phyloP scores from a whole-genome alignment of 2,113 vertebrate genomes.

The Gnathonemus longibarbis region DNA sequence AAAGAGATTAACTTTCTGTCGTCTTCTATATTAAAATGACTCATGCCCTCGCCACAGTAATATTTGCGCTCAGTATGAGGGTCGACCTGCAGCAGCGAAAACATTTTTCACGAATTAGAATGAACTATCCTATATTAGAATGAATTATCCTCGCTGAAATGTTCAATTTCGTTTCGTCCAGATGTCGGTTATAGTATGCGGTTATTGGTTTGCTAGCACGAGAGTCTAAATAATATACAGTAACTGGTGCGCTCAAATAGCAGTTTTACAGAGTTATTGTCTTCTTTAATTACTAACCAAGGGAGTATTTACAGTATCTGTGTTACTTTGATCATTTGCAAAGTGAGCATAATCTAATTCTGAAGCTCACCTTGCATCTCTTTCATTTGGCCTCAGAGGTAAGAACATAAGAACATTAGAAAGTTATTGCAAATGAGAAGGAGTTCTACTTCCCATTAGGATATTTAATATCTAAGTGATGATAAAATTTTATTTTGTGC shows the following conservation, averaged over 20 bases:
- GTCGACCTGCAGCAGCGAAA: background rate
- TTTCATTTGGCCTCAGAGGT: background rate
- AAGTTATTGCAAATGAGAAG: background rate
- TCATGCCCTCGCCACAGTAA: background rate
- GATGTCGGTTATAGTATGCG: background rate
- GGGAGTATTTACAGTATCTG: background rate
- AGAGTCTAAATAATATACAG: background rate
- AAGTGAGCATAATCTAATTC: background rate
- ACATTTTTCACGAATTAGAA: background rate
- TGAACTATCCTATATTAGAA: background rate
- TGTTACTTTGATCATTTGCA: background rate
- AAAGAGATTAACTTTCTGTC: background rate
- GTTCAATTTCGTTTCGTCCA: background rate
- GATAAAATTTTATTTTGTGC: background rate
- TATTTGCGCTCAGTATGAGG: background rate
- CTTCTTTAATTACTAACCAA: background rate
- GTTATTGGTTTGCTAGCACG: background rate
- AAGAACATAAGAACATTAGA: background rate
- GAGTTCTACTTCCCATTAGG: constrained; percentile 3
- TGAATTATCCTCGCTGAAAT: background rate
- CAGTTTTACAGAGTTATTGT: background rate
- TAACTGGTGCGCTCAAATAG: background rate
- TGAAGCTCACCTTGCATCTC: background rate
- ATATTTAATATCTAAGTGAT: background rate
- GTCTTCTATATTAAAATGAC: background rate